Evolutionary conservation across 2,888 invertebrate genomes (phyloP).

Genomic region (Amblyjoppa fuscipennis): DNA sequence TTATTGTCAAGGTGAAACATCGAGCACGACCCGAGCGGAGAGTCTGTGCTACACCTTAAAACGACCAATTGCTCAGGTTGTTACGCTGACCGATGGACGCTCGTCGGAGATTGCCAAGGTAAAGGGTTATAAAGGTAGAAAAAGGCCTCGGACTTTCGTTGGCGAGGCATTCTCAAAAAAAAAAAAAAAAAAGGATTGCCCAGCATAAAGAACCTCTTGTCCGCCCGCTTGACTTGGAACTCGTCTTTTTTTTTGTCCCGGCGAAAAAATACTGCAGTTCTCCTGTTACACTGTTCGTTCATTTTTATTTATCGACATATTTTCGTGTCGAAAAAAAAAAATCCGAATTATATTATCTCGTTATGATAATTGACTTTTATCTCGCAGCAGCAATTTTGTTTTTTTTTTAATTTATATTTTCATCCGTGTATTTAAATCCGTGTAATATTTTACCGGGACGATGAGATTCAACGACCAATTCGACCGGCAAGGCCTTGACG

Average conservation of each 20-base stretch:
- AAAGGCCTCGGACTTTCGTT: conserved; percentile 60
- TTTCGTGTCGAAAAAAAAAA: background rate
- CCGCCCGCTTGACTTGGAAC: conserved; percentile 22
- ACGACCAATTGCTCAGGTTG: conserved; percentile 63
- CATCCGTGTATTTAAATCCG: background rate
- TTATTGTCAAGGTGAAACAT: conserved; percentile 77
- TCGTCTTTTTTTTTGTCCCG: conserved; percentile 32
- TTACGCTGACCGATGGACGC: conserved; percentile 61
- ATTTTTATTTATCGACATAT: conserved; percentile 6
- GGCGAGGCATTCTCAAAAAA: conserved; percentile 53
- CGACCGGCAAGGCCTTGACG: background rate
- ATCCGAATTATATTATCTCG: background rate
- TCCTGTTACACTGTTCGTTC: background rate
- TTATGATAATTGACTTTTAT: background rate
- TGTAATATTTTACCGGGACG: background rate
- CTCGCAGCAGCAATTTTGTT: background rate
- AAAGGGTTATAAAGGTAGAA: conserved; percentile 71
- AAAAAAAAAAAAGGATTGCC: conserved; percentile 40
- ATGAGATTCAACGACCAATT: background rate
- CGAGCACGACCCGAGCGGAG: conserved; percentile 44
- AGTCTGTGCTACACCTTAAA: conserved; percentile 48
- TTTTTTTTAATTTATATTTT: background rate
- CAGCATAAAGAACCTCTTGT: conserved; percentile 45
- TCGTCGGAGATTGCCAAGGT: conserved; percentile 58
- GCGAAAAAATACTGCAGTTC: background rate